Evolutionary conservation across 2,797 vertebrate species (phyloP).

Genomic region (Xiphorhynchus erythropygius): DNA sequence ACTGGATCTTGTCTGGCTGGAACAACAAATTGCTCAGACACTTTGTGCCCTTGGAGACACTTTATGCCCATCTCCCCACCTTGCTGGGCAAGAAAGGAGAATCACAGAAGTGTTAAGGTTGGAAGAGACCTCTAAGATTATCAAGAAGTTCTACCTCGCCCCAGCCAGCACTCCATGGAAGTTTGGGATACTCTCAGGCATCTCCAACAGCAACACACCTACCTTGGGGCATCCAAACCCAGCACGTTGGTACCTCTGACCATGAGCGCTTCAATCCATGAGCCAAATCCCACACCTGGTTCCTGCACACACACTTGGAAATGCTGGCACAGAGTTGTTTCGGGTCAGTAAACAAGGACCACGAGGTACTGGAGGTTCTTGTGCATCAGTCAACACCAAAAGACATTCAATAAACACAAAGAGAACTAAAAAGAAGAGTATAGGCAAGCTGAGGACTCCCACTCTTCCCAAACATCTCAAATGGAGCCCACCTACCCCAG

Average conservation of each 20-base stretch:
- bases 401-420: rapidly evolving
- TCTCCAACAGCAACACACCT: neutral
- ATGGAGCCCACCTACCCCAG: rapidly evolving
- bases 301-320: neutral
- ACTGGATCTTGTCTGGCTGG: neutral
- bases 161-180: neutral
- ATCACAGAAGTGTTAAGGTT: neutral
- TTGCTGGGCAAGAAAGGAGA: neutral
- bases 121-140: neutral
- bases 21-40: neutral
- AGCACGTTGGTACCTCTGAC: neutral
- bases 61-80: neutral
- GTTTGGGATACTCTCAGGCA: neutral
- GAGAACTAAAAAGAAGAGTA: neutral
- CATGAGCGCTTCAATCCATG: too few relatives aligned
- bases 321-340: neutral
- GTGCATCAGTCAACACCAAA: neutral
- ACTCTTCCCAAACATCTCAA: rapidly evolving
- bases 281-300: too few relatives aligned
- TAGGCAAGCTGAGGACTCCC: rapidly evolving
- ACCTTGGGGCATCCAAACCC: neutral
- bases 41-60: neutral
- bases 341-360: neutral
- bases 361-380: neutral
- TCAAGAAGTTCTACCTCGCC: neutral